Base-by-base conservation (phyloP, 2,113 vertebrate genomes). In the Pygoscelis adeliae region DNA sequence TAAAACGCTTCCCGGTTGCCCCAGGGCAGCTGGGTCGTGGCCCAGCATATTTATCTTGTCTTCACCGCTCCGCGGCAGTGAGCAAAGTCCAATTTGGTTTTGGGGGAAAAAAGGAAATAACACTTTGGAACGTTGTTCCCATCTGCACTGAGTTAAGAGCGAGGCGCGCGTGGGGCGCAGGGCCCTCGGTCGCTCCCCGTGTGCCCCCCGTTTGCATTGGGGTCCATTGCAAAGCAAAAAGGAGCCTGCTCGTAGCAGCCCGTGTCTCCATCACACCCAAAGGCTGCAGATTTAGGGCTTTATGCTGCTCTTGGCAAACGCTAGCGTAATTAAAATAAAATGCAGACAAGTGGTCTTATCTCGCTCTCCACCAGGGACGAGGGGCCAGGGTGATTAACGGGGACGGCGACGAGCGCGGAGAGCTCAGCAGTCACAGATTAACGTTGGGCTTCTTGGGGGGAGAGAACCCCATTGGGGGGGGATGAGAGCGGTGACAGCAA, bases 141-240 rank as follows among this genome's bases (percentile, higher is more conserved):
- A 32, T n/a, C 46, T n/a, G 55, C 50, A 3, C 29, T 1, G 16
- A 59, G 29, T 13, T 67, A n/a, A 62, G 50, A 78, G 36, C 0
- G 0, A 27, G 79, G 50, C 18, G 42, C 4, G 4, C 2, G 2
- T 15, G 84, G 22, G 53, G 38, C 1, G 1, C 40, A 42, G 55
- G 65, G 34, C 9, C 44, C 36, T 66, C 1, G 10, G 6, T 22
- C 3, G 0, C 4, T 53, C 62, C 32, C 6, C 0, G 1, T 4
- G 15, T 42, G 34, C 13, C 36, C 20, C 42, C 32, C 5, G 0
- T 65, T 42, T 56, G n/a, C 25, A 1, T 2, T 9, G 26, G 38
- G 23, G 10, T 46, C 34, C 19, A 5, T 6, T 17, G n/a, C 38
- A 40, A 59, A 36, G 52, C 11, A 11, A 50, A 61, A 62, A 77